A percentile compares a stretch with the other conserved stretches of the same genome.
phyloP scores from a whole-genome alignment of 2,113 vertebrate genomes.

The Phodopus roborovskii region DNA sequence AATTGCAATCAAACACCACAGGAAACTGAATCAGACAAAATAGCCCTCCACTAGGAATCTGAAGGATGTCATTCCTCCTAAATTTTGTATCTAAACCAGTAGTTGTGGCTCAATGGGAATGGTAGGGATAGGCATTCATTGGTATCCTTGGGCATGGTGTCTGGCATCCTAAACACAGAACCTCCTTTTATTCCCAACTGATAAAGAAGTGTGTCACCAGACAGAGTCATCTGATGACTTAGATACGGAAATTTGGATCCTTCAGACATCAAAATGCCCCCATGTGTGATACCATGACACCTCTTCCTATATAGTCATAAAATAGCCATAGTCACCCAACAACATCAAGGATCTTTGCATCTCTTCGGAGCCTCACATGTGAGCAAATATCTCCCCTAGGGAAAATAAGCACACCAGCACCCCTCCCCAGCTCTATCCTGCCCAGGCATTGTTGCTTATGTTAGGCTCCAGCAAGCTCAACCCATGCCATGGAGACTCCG shows the following conservation, averaged over 20 bases:
- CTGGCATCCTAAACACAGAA: background rate
- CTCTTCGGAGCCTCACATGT: background rate
- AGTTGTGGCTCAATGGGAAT: background rate
- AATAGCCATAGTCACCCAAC: fast-evolving
- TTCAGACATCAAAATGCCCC: background rate
- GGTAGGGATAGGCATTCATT: background rate
- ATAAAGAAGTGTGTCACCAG: background rate
- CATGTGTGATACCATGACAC: fast-evolving
- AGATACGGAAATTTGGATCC: background rate
- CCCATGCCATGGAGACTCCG: background rate
- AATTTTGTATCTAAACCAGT: background rate
- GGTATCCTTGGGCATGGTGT: background rate
- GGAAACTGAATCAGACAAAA: background rate
- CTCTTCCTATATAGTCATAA: fast-evolving
- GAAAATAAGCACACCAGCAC: fast-evolving
- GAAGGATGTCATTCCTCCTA: background rate
- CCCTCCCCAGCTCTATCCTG: fast-evolving
- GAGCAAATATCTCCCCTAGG: background rate
- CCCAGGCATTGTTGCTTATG: fast-evolving
- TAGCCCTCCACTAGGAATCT: background rate
- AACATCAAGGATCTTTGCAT: fast-evolving
- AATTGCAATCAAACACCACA: background rate
- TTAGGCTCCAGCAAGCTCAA: background rate
- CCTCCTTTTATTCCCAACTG: fast-evolving
- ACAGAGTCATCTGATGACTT: fast-evolving